These are phyloP conservation scores for Passer montanus DNA, from an alignment of 2,113 vertebrate species.

Conservation along the genomic window DNA sequence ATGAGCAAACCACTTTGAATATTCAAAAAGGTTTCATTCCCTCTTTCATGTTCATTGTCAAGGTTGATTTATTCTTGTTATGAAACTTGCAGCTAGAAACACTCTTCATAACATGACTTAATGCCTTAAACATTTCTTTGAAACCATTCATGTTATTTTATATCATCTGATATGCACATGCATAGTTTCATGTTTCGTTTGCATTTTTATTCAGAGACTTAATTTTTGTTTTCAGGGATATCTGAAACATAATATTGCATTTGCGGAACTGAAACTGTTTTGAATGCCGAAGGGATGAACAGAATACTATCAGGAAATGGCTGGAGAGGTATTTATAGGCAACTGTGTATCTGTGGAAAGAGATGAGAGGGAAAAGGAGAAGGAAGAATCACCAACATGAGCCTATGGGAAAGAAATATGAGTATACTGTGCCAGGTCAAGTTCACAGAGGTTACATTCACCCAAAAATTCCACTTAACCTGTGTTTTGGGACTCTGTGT, in stretches of 20 bases:
- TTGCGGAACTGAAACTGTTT: not conserved
- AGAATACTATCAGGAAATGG: not conserved
- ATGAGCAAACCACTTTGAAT: conserved; percentile 30
- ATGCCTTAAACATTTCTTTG: conserved; percentile 48
- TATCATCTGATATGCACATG: not conserved
- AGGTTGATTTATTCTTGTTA: conserved; percentile 45
- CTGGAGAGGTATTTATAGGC: not conserved
- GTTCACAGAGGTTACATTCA: not conserved
- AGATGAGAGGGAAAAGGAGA: not conserved
- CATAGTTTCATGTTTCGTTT: not conserved
- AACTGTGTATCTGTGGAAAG: not conserved
- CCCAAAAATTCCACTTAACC: not conserved
- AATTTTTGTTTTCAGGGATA: not conserved
- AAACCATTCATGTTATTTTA: conserved; percentile 7
- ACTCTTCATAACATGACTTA: not conserved
- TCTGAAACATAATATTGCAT: not conserved
- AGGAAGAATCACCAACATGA: not conserved
- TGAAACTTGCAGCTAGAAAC: conserved; percentile 39
- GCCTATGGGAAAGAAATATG: not conserved
- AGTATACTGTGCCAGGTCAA: not conserved
- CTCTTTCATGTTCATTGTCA: conserved; percentile 24
- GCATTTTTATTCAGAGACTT: conserved; percentile 3
- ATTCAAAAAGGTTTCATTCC: conserved; percentile 45
- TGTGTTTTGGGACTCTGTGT: not conserved
- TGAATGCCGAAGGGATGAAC: not conserved